These are phyloP conservation scores for Endotricha flammealis DNA, from an alignment of 2,888 invertebrate species.

Conservation along the genomic window DNA sequence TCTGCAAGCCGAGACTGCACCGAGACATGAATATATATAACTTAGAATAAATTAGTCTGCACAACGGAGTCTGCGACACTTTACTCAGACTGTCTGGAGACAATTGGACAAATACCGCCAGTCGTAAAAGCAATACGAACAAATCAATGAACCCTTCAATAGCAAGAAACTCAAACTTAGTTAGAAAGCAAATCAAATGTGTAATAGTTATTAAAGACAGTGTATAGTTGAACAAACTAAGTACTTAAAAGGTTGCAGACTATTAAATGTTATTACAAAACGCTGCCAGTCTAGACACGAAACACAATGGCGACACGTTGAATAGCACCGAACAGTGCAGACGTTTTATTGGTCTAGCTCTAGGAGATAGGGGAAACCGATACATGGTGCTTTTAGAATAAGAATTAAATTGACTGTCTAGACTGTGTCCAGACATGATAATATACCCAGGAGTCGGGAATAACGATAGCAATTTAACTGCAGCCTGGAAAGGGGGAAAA, in stretches of 20 bases:
- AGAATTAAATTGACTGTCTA: slow-evolving; percentile 18
- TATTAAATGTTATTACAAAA: neutral
- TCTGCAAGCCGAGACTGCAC: slow-evolving; percentile 13
- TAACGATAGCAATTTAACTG: slow-evolving; percentile 22
- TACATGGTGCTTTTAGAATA: slow-evolving; percentile 17
- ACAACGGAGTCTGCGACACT: neutral
- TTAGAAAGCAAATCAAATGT: neutral
- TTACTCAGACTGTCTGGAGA: neutral
- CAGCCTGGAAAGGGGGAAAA: slow-evolving; percentile 20
- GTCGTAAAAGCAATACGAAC: neutral
- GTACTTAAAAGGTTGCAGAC: neutral
- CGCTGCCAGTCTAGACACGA: slow-evolving; percentile 26
- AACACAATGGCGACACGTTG: slow-evolving; percentile 25
- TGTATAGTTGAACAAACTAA: no score
- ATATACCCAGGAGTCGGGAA: slow-evolving; percentile 19
- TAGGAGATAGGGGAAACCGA: slow-evolving; percentile 12
- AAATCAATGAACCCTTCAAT: neutral
- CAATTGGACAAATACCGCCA: neutral
- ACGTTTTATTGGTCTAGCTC: slow-evolving; percentile 25
- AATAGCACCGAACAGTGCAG: slow-evolving; percentile 18
- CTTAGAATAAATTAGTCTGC: slow-evolving; percentile 17
- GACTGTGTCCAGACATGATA: slow-evolving; percentile 24
- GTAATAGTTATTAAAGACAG: no score
- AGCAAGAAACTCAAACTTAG: neutral
- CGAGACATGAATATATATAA: slow-evolving; percentile 16